phyloP scores from a whole-genome alignment of 53 echinoderm and acorn worm genomes.

The Luidia sarsii region DNA sequence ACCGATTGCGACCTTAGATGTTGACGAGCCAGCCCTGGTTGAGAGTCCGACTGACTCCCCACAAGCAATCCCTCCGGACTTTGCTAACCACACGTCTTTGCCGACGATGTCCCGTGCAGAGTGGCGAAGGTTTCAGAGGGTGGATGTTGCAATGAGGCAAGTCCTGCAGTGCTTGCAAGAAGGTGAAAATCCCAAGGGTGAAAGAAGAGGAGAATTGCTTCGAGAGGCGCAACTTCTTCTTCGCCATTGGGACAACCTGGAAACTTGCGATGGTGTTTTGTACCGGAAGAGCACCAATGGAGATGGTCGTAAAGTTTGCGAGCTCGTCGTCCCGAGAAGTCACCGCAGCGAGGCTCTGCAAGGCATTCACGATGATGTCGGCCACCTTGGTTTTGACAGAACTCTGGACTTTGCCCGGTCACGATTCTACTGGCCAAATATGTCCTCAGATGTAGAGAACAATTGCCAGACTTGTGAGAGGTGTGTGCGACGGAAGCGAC shows the following conservation, averaged over 20 bases:
- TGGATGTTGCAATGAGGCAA: conserved; percentile 6
- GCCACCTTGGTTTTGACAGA: conserved; percentile 62
- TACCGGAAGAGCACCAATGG: neutral
- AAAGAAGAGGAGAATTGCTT: neutral
- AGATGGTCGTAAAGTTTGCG: neutral
- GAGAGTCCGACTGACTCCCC: conserved; percentile 17
- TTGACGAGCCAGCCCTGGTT: neutral
- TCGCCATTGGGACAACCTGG: neutral
- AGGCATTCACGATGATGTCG: conserved; percentile 55
- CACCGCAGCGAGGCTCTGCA: conserved; percentile 26
- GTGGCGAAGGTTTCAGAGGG: conserved; percentile 22
- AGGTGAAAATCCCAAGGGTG: neutral
- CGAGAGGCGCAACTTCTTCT: neutral
- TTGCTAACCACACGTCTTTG: conserved; percentile 12
- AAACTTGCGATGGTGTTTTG: neutral
- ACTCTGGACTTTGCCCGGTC: conserved; percentile 58
- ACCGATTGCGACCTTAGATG: neutral
- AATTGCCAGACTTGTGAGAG: conserved; percentile 43
- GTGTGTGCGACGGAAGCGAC: conserved; percentile 32
- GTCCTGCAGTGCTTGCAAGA: neutral
- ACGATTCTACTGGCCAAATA: conserved; percentile 67
- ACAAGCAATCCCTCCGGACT: conserved; percentile 10
- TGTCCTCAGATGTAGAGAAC: conserved; percentile 38
- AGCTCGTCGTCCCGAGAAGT: conserved; percentile 29
- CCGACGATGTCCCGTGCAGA: neutral